Percentiles rank a stretch among this genome's conserved stretches.
phyloP scores from a whole-genome alignment of 2,797 vertebrate species.

The Notamacropus eugenii region DNA sequence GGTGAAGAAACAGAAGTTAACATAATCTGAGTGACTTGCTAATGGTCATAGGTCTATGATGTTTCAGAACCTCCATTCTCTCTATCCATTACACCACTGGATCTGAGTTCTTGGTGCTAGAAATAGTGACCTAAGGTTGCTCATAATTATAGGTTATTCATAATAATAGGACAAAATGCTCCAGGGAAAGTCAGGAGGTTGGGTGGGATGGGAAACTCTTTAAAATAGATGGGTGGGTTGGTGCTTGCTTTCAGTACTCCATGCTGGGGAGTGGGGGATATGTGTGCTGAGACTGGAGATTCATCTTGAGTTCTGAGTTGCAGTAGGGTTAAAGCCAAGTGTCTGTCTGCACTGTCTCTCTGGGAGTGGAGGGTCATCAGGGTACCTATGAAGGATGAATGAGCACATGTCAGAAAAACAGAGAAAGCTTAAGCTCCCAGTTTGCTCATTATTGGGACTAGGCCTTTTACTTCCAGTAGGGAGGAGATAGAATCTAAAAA shows the following conservation, averaged over 20 bases:
- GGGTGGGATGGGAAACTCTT: background rate
- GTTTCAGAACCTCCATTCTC: background rate
- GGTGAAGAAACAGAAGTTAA: background rate
- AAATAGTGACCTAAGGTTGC: background rate
- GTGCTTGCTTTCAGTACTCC: background rate
- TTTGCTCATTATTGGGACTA: no score
- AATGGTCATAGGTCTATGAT: background rate
- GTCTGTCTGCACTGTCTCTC: background rate
- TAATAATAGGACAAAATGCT: background rate
- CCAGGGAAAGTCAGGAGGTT: background rate
- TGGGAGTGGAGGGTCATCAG: background rate
- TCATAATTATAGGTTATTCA: background rate
- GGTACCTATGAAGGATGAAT: background rate
- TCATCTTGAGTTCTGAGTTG: background rate
- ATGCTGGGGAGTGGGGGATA: background rate
- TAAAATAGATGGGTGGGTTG: background rate
- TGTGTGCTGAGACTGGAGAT: background rate
- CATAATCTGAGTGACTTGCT: background rate
- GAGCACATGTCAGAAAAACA: background rate
- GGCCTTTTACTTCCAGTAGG: background rate
- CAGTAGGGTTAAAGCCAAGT: background rate
- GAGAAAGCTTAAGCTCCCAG: background rate
- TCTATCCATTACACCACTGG: background rate
- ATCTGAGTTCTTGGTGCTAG: background rate
- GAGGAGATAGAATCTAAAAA: background rate